These are phyloP conservation scores for Pan paniscus DNA, from an alignment of 2,113 vertebrate species.

Conservation along the genomic window DNA sequence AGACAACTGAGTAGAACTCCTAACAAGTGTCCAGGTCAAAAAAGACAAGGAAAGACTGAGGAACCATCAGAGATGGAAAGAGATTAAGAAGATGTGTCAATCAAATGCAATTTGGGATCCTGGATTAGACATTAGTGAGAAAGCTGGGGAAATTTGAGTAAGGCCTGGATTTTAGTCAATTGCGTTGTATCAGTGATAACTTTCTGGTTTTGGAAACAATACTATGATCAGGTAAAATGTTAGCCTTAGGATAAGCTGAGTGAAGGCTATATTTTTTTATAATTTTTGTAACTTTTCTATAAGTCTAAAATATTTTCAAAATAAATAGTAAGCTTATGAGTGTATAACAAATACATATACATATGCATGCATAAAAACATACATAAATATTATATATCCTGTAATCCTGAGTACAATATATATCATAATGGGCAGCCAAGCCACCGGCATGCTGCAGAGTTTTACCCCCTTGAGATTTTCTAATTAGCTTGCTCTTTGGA, in stretches of 20 bases:
- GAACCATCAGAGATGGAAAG: background rate
- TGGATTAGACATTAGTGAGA: background rate
- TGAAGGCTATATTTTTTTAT: too few species aligned
- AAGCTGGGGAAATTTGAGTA: background rate
- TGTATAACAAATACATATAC: too few species aligned
- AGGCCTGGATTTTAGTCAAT: background rate
- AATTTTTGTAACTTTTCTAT: background rate
- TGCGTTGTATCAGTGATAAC: background rate
- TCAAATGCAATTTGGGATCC: background rate
- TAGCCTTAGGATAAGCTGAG: background rate
- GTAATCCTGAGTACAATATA: background rate
- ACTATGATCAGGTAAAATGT: background rate
- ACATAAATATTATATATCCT: background rate
- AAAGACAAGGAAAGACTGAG: background rate
- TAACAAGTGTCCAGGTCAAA: background rate
- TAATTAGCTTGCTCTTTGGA: background rate
- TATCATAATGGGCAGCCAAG: background rate
- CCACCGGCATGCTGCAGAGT: background rate
- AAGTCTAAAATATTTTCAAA: background rate
- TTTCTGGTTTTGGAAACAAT: background rate
- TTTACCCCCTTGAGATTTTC: background rate
- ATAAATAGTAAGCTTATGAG: too few species aligned
- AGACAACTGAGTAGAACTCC: background rate
- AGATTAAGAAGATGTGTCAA: background rate
- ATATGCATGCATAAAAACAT: background rate